phyloP scores from a whole-genome alignment of 2,888 invertebrate species.

The Achlya flavicornis region DNA sequence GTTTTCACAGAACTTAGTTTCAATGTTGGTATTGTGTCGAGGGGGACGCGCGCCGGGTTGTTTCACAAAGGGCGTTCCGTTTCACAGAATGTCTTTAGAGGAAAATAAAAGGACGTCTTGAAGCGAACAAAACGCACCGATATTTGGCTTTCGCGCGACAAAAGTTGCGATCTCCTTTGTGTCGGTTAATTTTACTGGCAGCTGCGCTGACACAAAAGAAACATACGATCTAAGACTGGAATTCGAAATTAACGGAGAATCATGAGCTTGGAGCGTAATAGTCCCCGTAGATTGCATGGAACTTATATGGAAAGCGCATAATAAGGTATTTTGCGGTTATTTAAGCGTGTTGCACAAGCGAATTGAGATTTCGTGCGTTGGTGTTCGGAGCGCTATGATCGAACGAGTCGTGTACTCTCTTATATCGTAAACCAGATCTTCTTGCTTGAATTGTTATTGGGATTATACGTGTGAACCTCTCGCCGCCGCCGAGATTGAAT shows the following conservation, averaged over 20 bases:
- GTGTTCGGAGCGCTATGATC: conserved; percentile 65
- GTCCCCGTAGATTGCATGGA: conserved; percentile 73
- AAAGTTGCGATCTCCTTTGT: conserved; percentile 78
- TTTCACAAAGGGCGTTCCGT: conserved; percentile 71
- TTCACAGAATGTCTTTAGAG: conserved; percentile 71
- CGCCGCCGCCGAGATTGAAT: conserved; percentile 52
- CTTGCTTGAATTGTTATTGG: conserved; percentile 70
- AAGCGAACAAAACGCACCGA: conserved; percentile 67
- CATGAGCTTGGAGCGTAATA: conserved; percentile 72
- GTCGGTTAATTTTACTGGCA: conserved; percentile 64
- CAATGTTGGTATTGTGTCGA: conserved; percentile 49
- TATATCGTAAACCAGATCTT: conserved; percentile 72
- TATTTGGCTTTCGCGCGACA: conserved; percentile 64
- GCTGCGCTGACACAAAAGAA: conserved; percentile 74
- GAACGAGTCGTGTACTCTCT: conserved; percentile 58
- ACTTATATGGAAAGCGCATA: conserved; percentile 82
- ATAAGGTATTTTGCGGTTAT: conserved; percentile 83
- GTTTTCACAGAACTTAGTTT: conserved; percentile 56
- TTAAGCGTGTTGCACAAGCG: conserved; percentile 79
- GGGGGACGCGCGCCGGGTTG: conserved; percentile 53
- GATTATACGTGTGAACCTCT: conserved; percentile 72
- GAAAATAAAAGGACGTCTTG: conserved; percentile 68
- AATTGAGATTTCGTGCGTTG: conserved; percentile 80
- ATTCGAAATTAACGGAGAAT: conserved; percentile 77
- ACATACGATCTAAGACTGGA: conserved; percentile 65